Evolutionary conservation across 2,113 vertebrate genomes (phyloP), one percentile per base, ranked within the genome.

Genomic region (Cryptotis parvus): DNA sequence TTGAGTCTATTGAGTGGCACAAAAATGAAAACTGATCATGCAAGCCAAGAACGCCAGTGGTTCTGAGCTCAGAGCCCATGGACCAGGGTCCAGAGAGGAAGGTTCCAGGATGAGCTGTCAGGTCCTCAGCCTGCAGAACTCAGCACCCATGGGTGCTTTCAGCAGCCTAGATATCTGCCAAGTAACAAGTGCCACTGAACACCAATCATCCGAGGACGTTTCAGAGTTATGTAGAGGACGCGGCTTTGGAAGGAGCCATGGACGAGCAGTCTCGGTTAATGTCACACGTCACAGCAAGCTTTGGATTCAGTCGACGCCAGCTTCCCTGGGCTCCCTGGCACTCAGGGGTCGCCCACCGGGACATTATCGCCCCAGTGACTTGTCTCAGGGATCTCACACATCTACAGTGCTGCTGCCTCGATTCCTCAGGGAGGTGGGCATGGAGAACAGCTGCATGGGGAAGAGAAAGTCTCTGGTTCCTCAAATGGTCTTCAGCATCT

Each of bases 161-260:
- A 83, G 68, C 43, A 63, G 37, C 43, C 58, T 45, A 58, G 45
- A 76, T 37, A 91, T 37, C 41, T 92, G 55, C 69, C 87, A 70
- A 87, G 16, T 87, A 85, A 63, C 11, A 77, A n/a, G 41, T 72
- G 79, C 35, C 79, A 73, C 35, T 73, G 72, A 75, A 52, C 66
- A 73, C 92, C 94, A 45, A 73, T 95, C 61, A 80, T 85, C 82
- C 45, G 58, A 72, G 58, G 45, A 58, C 83, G 66, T 58, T 55
- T 85, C 45, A 87, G 65, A 70, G 79, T 90, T 79, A 49, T 20
- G 5, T 18, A 79, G 90, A 91, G 45, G 72, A 84, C 33, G 33
- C 15, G 6, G 33, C 90, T 92, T 49, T 45, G 33, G 85, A 82
- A 81, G 58, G 69, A 88, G 49, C 49, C 14, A 2, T 70, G 4